These are phyloP conservation scores for Pristionchus pacificus DNA, from an alignment of 1,140 invertebrate species.

Conservation along the genomic window DNA sequence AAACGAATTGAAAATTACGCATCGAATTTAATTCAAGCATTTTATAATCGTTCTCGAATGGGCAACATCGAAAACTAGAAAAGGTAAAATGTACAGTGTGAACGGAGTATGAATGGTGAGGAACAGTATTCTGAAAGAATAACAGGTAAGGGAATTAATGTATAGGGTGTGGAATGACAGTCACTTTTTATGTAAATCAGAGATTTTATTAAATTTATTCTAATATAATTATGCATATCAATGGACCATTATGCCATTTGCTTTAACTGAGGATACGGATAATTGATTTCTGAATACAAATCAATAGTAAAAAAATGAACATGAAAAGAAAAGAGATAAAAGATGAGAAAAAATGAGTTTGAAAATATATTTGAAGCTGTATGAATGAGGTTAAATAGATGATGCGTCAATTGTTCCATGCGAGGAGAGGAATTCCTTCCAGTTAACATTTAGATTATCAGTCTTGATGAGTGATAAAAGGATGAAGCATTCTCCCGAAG, in stretches of 20 bases:
- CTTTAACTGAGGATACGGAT: not conserved
- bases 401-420: slow-evolving; percentile 36
- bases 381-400: slow-evolving; percentile 60
- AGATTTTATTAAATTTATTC: too few species aligned
- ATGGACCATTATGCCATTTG: not conserved
- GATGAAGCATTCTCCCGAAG: slow-evolving; percentile 35
- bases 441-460: slow-evolving; percentile 35
- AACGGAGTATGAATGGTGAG: not conserved
- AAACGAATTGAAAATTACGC: not conserved
- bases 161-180: too few species aligned
- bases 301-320: too few species aligned
- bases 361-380: too few species aligned
- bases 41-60: not conserved
- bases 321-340: too few species aligned
- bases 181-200: too few species aligned
- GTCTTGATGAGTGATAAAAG: slow-evolving; percentile 32
- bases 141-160: too few species aligned
- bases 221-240: not conserved
- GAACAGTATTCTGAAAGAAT: not conserved
- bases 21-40: not conserved
- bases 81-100: not conserved
- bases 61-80: not conserved
- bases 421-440: slow-evolving; percentile 34
- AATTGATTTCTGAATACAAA: too few species aligned
- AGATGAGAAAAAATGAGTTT: too few species aligned